A percentile compares a stretch with the other conserved stretches of the same genome.
Evolutionary conservation across 2,888 invertebrate species (phyloP).

Genomic region (Ophion costatus): DNA sequence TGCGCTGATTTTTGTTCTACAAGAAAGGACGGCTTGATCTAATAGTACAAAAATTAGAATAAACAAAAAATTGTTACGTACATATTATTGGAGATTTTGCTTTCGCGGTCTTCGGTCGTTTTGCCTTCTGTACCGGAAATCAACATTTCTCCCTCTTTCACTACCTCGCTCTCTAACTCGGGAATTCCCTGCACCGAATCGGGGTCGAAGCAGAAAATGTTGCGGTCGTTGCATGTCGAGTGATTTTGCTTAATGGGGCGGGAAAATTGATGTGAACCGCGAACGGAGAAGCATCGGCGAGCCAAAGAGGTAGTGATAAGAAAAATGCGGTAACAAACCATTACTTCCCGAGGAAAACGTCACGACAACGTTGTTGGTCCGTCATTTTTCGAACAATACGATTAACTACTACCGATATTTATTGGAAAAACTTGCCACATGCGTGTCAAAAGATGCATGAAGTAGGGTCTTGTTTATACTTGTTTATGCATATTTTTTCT

Average conservation of each 20-base stretch:
- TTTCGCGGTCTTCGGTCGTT: constrained; percentile 29
- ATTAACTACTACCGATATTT: neutral
- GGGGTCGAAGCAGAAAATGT: constrained; percentile 55
- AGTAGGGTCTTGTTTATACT: no score
- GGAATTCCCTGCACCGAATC: constrained; percentile 12
- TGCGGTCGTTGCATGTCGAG: constrained; percentile 64
- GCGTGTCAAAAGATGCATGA: no score
- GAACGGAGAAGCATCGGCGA: constrained; percentile 17
- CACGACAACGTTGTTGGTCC: neutral
- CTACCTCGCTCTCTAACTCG: neutral
- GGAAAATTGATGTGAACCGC: constrained; percentile 63
- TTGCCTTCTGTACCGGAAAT: constrained; percentile 50
- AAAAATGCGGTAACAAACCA: neutral
- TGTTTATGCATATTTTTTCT: no score
- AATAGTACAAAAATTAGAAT: neutral
- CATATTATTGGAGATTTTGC: constrained; percentile 31
- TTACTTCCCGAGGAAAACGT: neutral
- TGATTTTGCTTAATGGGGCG: constrained; percentile 67
- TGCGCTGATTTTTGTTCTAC: neutral
- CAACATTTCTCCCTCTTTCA: constrained; percentile 28
- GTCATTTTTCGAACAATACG: neutral
- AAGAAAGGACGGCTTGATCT: neutral
- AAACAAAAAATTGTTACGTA: no score
- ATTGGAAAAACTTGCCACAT: neutral
- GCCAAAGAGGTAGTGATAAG: constrained; percentile 1